Evolutionary conservation across 2,797 vertebrate genomes (phyloP).

Genomic region (Erethizon dorsatum): DNA sequence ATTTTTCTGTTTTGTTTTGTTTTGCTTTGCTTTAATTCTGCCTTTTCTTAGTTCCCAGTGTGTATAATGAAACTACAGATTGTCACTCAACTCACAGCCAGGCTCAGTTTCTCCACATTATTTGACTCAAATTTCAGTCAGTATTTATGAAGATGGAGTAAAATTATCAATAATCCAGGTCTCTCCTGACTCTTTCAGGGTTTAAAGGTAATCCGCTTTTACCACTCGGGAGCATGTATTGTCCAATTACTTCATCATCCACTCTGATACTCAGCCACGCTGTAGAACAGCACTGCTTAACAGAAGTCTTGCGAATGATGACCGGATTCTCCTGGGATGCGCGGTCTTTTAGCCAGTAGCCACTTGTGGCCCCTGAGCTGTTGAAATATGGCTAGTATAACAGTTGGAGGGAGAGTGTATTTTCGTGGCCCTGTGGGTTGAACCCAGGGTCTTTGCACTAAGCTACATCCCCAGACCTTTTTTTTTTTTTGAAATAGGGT

Average conservation of each 20-base stretch:
- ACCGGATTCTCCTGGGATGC: neutral
- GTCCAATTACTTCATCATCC: accelerated
- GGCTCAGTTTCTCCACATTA: neutral
- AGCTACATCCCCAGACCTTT: neutral
- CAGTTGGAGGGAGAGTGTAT: accelerated
- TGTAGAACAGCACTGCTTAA: neutral
- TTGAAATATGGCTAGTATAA: neutral
- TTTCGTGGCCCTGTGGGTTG: neutral
- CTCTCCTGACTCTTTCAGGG: neutral
- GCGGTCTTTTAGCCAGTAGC: neutral
- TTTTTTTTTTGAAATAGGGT: neutral
- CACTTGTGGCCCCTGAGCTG: neutral
- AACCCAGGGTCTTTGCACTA: neutral
- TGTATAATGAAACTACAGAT: neutral
- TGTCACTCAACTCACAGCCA: neutral
- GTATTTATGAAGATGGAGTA: neutral
- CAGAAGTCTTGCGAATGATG: neutral
- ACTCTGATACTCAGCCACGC: neutral
- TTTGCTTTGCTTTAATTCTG: neutral
- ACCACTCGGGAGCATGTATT: neutral
- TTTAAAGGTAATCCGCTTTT: neutral
- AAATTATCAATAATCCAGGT: neutral
- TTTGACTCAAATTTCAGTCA: neutral
- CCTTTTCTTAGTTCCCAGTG: neutral
- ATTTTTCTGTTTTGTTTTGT: neutral